Conservation (phyloP, 2,888 invertebrate genomes). For the Cremastobaeus sp. region DNA sequence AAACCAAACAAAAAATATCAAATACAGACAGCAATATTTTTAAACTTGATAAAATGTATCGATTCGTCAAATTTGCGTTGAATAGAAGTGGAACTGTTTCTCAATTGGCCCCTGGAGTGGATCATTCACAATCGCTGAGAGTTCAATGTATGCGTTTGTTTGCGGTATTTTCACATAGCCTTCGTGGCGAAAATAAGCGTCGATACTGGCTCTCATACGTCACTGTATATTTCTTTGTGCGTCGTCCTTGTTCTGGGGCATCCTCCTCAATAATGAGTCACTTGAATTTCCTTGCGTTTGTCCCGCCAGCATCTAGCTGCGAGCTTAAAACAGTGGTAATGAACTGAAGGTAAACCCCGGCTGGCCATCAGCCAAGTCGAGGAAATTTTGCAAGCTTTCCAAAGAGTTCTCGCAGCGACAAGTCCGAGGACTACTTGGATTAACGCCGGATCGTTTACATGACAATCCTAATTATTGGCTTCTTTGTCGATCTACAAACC, state of each 20-base stretch:
- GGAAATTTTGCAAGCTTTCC: slow-evolving; percentile 45
- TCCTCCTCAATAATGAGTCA: slow-evolving; percentile 23
- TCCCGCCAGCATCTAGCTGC: slow-evolving; percentile 27
- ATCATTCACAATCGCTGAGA: slow-evolving; percentile 14
- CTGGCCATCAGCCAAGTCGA: slow-evolving; percentile 70
- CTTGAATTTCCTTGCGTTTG: slow-evolving; percentile 12
- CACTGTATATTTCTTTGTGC: not conserved
- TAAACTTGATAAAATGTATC: no score
- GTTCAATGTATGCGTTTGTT: no score
- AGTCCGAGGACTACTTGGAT: slow-evolving; percentile 34
- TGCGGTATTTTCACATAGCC: no score
- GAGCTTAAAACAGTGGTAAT: slow-evolving; percentile 72
- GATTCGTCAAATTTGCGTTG: slow-evolving; percentile 31
- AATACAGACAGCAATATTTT: no score
- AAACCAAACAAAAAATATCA: no score
- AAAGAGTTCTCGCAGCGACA: slow-evolving; percentile 40
- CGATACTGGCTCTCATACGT: no score
- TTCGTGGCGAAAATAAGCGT: no score
- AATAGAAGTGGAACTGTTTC: slow-evolving; percentile 10
- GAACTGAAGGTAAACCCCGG: slow-evolving; percentile 71
- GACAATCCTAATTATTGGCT: slow-evolving; percentile 46
- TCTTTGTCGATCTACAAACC: slow-evolving; percentile 1
- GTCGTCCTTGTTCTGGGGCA: not conserved
- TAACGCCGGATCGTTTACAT: slow-evolving; percentile 37
- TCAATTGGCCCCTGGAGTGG: slow-evolving; percentile 36